Evolutionary conservation across 2,888 invertebrate species (phyloP).

Genomic region (Halocaridina rubra): DNA sequence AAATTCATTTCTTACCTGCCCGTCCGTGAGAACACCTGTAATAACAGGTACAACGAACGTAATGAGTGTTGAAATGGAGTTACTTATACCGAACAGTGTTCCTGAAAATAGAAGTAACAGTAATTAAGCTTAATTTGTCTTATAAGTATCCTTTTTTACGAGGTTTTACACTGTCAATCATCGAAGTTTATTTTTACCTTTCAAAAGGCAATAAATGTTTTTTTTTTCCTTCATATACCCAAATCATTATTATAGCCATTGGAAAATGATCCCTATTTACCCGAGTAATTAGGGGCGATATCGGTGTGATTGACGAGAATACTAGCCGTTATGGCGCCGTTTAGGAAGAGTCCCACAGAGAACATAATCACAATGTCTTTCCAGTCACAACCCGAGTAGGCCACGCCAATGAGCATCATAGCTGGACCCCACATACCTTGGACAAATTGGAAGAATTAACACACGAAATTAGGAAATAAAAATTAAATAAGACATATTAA

Average conservation of each 20-base stretch:
- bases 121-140: no score
- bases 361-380: conserved; percentile 57
- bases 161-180: no score
- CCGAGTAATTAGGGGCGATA: conserved; percentile 49
- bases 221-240: no score
- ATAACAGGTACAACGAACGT: background rate
- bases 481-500: no score
- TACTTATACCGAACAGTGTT: background rate
- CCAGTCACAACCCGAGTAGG: conserved; percentile 62
- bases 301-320: conserved; percentile 44
- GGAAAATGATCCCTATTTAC: no score
- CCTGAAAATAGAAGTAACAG: no score
- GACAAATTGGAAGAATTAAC: no score
- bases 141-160: no score
- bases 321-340: conserved; percentile 35
- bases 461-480: background rate
- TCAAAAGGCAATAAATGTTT: no score
- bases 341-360: conserved; percentile 43
- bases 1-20: background rate
- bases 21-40: background rate
- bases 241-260: no score
- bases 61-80: background rate
- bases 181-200: no score
- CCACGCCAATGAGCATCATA: conserved; percentile 48
- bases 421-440: background rate